Evolutionary conservation across 2,888 invertebrate genomes (phyloP).

Genomic region (Bombylius discolor): DNA sequence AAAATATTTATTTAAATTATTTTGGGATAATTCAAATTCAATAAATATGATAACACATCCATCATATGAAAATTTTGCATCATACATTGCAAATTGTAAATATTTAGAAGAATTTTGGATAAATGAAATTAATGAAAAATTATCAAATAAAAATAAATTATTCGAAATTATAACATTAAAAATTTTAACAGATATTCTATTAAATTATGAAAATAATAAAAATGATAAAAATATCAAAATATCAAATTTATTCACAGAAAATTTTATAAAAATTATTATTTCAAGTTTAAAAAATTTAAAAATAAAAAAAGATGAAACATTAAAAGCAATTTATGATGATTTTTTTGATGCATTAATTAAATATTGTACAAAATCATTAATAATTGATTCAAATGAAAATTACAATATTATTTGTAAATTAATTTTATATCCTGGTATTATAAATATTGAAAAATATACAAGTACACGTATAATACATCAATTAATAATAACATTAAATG

Average conservation of each 20-base stretch:
- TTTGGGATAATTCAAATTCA: constrained; percentile 40
- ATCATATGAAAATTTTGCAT: constrained; percentile 47
- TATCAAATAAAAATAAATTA: constrained; percentile 42
- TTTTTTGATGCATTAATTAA: constrained; percentile 40
- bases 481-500: constrained; percentile 46
- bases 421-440: constrained; percentile 54
- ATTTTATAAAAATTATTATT: constrained; percentile 51
- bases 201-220: constrained; percentile 21
- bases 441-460: constrained; percentile 61
- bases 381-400: constrained; percentile 37
- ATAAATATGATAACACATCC: constrained; percentile 45
- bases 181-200: constrained; percentile 44
- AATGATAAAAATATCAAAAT: constrained; percentile 38
- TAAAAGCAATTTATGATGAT: constrained; percentile 35
- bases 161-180: constrained; percentile 48
- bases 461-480: constrained; percentile 50
- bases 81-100: constrained; percentile 41
- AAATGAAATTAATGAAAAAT: constrained; percentile 37
- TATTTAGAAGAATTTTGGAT: constrained; percentile 45
- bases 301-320: constrained; percentile 21
- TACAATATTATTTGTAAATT: constrained; percentile 49
- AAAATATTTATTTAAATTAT: constrained; percentile 42
- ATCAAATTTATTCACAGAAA: constrained; percentile 47
- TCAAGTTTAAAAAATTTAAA: constrained; percentile 45
- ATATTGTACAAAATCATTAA: constrained; percentile 40